A percentile compares a stretch with the other conserved stretches of the same genome.
Evolutionary conservation across 1,140 invertebrate species (phyloP).

Genomic region (Neocloeon triangulifer): DNA sequence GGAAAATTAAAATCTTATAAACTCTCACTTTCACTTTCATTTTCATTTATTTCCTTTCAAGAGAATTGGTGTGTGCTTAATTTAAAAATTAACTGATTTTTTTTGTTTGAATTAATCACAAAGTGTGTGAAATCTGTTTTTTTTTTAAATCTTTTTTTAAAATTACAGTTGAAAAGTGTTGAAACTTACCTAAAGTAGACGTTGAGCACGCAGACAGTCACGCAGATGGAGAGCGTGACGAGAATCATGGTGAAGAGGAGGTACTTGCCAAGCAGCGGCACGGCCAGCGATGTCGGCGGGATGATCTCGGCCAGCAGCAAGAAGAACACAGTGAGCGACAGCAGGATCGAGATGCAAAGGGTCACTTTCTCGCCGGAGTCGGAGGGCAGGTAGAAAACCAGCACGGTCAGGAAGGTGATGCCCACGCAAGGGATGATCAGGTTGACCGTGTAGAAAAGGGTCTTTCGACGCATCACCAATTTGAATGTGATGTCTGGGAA

Average conservation of each 20-base stretch:
- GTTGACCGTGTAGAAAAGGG: slow-evolving; percentile 79
- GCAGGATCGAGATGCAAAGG: slow-evolving; percentile 91
- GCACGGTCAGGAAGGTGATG: slow-evolving; percentile 77
- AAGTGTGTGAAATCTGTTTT: too few relatives aligned
- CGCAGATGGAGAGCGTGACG: slow-evolving; percentile 88
- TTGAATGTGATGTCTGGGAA: slow-evolving; percentile 84
- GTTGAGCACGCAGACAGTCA: slow-evolving; percentile 91
- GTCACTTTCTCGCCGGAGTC: slow-evolving; percentile 88
- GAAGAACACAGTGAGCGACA: slow-evolving; percentile 97
- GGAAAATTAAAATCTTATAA: too few relatives aligned
- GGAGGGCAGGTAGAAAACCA: slow-evolving; percentile 89
- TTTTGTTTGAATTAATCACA: too few relatives aligned
- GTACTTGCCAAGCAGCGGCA: slow-evolving; percentile 93
- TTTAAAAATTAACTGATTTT: too few relatives aligned
- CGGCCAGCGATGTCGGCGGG: slow-evolving; percentile 87
- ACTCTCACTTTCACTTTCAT: too few relatives aligned
- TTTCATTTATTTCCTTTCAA: too few relatives aligned
- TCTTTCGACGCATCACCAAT: slow-evolving; percentile 80
- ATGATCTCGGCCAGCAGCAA: slow-evolving; percentile 91
- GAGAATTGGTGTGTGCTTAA: too few relatives aligned
- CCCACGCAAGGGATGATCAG: slow-evolving; percentile 77
- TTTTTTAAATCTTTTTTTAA: too few relatives aligned
- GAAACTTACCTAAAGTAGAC: slow-evolving; percentile 84
- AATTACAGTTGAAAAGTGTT: too few relatives aligned
- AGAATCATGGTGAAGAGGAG: slow-evolving; percentile 94